Evolutionary conservation across 2,888 invertebrate species (phyloP).

Genomic region (Drosophila heteroneura): DNA sequence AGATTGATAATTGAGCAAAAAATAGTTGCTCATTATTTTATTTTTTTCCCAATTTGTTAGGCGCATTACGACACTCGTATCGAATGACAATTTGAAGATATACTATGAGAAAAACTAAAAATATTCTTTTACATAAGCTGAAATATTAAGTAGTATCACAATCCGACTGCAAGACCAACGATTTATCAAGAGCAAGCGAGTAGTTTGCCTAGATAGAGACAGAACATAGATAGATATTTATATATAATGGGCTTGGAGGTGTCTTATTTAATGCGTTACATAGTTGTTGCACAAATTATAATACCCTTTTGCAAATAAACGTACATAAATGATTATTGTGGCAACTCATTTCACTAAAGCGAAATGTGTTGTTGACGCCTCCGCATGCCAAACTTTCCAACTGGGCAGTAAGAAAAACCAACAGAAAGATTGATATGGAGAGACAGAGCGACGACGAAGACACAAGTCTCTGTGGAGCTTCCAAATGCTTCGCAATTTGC

Average conservation of each 20-base stretch:
- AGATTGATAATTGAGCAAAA: neutral
- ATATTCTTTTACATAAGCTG: neutral
- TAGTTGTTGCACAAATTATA: neutral
- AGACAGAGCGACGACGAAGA: constrained; percentile 6
- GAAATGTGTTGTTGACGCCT: constrained; percentile 38
- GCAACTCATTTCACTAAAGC: constrained; percentile 68
- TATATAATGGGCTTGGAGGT: neutral
- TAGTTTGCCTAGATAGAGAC: neutral
- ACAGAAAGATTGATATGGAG: constrained; percentile 4
- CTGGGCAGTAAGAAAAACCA: constrained; percentile 25
- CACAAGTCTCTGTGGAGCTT: constrained; percentile 38
- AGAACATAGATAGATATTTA: neutral
- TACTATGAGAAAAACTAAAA: neutral
- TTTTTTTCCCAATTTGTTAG: neutral
- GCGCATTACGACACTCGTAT: neutral
- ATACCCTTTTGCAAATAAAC: constrained; percentile 3
- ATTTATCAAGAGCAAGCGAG: neutral
- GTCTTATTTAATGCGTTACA: neutral
- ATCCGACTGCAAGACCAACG: neutral
- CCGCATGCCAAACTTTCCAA: constrained; percentile 39
- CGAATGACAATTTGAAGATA: neutral
- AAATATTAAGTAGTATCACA: neutral
- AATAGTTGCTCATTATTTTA: neutral
- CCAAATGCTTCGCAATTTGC: constrained; percentile 69
- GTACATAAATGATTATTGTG: constrained; percentile 47